Evolutionary conservation across 2,888 invertebrate genomes (phyloP), one percentile per base, ranked within the genome.

Genomic region (Cataglyphis livida): DNA sequence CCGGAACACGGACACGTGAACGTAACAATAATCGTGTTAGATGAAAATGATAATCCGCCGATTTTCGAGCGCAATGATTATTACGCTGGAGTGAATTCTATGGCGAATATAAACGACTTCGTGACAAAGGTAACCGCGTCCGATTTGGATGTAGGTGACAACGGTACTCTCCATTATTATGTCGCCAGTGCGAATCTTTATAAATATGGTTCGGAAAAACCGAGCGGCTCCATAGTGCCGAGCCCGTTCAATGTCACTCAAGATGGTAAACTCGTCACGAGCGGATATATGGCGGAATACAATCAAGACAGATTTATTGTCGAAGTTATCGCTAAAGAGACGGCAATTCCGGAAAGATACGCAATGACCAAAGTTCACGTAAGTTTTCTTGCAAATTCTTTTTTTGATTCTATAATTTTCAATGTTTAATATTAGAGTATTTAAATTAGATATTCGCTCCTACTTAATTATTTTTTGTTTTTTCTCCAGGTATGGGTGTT

Each of bases 31-130:
- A 96, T 95, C 3, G 96, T 99, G 6, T 95, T 97, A 35, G 98
- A 98, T 92, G 96, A 97, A 74, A 98, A 98, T 91, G 98, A 98
- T 92, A 98, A 98, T 93, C 96, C 97, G 6, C 98, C 98, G 0
- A 95, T 95, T 59, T 98, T 98, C 92, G 95, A 96, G 73, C 95
- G 96, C 84, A 91, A 94, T 28, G 94, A 96, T 73, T 97, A 97
- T 91, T 96, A 96, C 91, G 97, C 97, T 68, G 97, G 97, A 95
- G 93, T 98, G 21, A 97, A 97, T 93, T 96, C 97, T 64, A 97
- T 97, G 95, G 97, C 98, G 0, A 96, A 96, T 18, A 95, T 97
- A 61, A 97, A 97, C 92, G 97, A 97, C 91, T 96, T 97, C 48
- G 96, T 98, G 0, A 95, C 96, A 0, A 96, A 97, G 65, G 96